Evolutionary conservation across 2,113 vertebrate species (phyloP), one percentile per base, ranked within the genome.

Genomic region (Pelusios castaneus): DNA sequence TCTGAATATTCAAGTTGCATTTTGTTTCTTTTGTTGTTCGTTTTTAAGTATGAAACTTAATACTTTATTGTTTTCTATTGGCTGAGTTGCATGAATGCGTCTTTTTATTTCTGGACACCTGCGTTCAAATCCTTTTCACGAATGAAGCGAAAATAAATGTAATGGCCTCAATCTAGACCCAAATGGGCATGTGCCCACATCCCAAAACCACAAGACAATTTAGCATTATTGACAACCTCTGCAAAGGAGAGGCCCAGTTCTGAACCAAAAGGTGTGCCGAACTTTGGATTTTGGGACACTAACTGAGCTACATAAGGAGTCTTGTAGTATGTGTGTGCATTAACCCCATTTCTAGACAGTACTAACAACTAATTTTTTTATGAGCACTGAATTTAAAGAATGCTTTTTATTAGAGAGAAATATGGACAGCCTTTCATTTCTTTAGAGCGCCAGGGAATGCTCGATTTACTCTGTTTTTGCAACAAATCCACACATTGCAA

Each of bases 1-100:
- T 92, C 58, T 89, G 84, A 90, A 95, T 93, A 94, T 92, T 95
- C 92, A 80, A 84, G 67, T 63, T 86, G 84, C 56, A 67, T 67
- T 87, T 47, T 82, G 55, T 86, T 91, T 91, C 81, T 45, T 87
- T 86, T 77, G 60, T 95, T 95, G 80, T 95, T 17, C 76, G 93
- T 92, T 60, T 79, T 87, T 55, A 60, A 77, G 84, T 63, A 91
- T 82, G 79, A 95, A 93, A 80, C 85, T 58, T 87, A 85, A 95
- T 91, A 93, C 6, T 29, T 94, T 94, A 82, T 31, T 47, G 34
- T 77, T 91, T 95, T 54, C 76, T 67, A 80, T 78, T 56, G 70
- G 82, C 77, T 91, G 84, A 67, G 38, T 60, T 73, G 76, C 80
- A 96, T 60, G 77, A 89, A 87, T 52, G 56, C 24, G 91, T 63